Evolutionary conservation across 2,888 invertebrate genomes (phyloP), one percentile per base, ranked within the genome.

Genomic region (Cataglyphis livida): DNA sequence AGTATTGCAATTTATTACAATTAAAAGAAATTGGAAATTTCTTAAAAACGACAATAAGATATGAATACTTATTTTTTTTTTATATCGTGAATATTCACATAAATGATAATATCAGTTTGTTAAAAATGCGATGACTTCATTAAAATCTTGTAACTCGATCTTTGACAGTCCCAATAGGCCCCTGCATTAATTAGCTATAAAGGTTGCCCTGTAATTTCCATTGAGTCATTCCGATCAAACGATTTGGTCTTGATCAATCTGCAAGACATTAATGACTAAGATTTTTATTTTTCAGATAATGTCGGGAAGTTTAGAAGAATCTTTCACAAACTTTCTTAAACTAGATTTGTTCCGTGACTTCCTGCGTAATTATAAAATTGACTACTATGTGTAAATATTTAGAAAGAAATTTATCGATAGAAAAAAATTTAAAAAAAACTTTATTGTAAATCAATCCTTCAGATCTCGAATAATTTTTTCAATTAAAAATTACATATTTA

Each of bases 201-300:
- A 21, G 57, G 12, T 57, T 57, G 57, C 57, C 57, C 57, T 57
- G 57, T 57, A 57, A 57, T 57, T 57, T 57, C 5, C 57, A 21
- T 57, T 25, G 57, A 57, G 57, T 57, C 57, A 57, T 57, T 21
- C 57, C 10, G 57, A 21, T 57, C 7, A 57, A 21, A 10, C 4
- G 21, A 57, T 51, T 57, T 57, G 57, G 57, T 57, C 57, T 57
- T 57, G 57, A 57, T 5, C 12, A 61, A 61, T 62, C 66, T 1
- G 57, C 21, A 21, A 57, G 57, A 57, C 21, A 57, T 4, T 21
- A 57, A 57, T 21, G 21, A 54, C 54, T 54, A 21, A 3, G 57
- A 57, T 57, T 57, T 57, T 57, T 57, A 57, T 21, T 10, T 57
- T 57, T 21, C 57, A 25, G 57, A 12, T 57, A 57, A 57, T 57